These are phyloP conservation scores for Nothura maculosa DNA, from an alignment of 2,797 vertebrate species.

Conservation along the genomic window DNA sequence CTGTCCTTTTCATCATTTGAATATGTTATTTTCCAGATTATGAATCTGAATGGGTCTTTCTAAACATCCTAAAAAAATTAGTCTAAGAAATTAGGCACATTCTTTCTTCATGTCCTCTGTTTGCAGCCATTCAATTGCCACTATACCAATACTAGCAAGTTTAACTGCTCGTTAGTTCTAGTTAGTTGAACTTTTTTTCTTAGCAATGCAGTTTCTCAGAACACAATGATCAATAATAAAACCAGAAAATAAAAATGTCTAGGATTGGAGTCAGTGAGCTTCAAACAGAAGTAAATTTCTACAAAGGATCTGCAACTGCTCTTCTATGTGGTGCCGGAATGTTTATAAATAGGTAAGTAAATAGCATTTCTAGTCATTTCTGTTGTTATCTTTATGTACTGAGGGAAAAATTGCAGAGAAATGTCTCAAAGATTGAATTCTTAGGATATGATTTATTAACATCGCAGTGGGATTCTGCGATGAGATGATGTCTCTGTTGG, in stretches of 20 bases:
- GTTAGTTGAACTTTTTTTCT: slow-evolving; percentile 10
- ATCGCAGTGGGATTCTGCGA: background rate
- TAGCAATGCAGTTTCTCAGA: background rate
- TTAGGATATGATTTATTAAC: background rate
- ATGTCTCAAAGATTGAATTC: background rate
- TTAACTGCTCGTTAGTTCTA: slow-evolving; percentile 22
- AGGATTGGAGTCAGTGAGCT: slow-evolving; percentile 8
- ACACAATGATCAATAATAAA: slow-evolving; percentile 15
- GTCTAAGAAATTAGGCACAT: background rate
- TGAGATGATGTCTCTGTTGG: background rate
- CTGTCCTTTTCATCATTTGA: background rate
- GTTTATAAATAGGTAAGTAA: background rate
- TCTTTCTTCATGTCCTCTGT: background rate
- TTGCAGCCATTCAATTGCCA: background rate
- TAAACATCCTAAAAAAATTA: background rate
- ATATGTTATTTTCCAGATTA: background rate
- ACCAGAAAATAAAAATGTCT: slow-evolving; percentile 3
- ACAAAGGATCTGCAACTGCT: background rate
- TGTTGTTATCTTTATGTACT: accelerated
- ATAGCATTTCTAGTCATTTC: background rate
- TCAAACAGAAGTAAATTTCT: slow-evolving; percentile 32
- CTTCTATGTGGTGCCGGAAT: background rate
- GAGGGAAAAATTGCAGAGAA: background rate
- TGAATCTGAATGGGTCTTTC: background rate
- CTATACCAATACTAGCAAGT: background rate